Conservation (phyloP, 2,888 invertebrate species). For the Sturmia bella region DNA sequence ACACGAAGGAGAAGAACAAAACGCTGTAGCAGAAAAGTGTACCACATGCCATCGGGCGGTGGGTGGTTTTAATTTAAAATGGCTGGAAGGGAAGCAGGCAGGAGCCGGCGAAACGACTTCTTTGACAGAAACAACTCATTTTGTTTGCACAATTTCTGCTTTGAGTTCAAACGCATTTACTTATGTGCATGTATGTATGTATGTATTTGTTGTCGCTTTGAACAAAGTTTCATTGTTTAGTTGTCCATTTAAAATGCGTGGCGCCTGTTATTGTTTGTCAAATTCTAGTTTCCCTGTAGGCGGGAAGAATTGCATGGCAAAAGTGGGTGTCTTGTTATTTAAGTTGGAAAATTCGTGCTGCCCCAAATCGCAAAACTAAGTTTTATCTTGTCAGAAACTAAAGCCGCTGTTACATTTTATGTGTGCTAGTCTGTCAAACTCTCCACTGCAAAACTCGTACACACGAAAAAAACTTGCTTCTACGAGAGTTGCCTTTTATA, state of each 20-base stretch:
- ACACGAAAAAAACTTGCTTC: no score
- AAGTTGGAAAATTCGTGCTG: no score
- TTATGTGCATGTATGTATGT: not conserved
- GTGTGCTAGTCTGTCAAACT: no score
- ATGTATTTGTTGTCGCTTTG: constrained; percentile 24
- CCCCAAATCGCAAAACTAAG: no score
- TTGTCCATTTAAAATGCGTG: constrained; percentile 14
- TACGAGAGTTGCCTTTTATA: no score
- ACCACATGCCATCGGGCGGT: not conserved
- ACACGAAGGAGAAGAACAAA: not conserved
- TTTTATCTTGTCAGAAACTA: no score
- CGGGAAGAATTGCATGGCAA: no score
- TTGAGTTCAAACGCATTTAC: constrained; percentile 42
- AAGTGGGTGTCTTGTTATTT: no score
- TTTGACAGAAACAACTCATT: constrained; percentile 47
- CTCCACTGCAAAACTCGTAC: no score
- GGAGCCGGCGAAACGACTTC: not conserved
- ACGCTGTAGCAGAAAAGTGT: not conserved
- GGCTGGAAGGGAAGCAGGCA: not conserved
- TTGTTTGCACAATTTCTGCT: constrained; percentile 47
- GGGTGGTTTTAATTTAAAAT: constrained; percentile 27
- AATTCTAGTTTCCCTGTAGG: no score
- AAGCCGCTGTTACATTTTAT: no score
- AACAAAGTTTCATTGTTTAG: constrained; percentile 14
- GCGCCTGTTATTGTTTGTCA: constrained; percentile 14